phyloP scores from a whole-genome alignment of 2,888 invertebrate species.

The Liodrosophila aerea region DNA sequence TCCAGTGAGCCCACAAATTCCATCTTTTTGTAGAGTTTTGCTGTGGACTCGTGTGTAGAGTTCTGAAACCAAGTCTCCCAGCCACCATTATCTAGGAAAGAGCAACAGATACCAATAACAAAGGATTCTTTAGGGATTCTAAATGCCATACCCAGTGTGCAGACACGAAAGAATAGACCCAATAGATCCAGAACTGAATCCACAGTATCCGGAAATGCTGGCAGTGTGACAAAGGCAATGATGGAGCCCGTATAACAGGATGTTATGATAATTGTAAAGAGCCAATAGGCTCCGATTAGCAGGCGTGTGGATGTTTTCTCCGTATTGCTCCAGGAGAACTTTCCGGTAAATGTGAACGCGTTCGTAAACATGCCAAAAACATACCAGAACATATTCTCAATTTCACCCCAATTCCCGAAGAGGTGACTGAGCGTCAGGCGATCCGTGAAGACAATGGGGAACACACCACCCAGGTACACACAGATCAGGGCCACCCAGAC shows the following conservation, averaged over 20 bases:
- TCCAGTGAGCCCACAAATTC: conserved; percentile 87
- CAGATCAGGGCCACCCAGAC: conserved; percentile 90
- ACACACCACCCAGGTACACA: conserved; percentile 88
- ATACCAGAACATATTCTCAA: conserved; percentile 94
- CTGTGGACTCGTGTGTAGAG: conserved; percentile 86
- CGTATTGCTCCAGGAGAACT: conserved; percentile 88
- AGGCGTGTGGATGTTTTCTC: conserved; percentile 88
- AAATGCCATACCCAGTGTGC: conserved; percentile 88
- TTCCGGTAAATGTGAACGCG: conserved; percentile 88
- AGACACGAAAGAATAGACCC: conserved; percentile 87
- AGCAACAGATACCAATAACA: neutral
- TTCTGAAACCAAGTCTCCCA: conserved; percentile 90
- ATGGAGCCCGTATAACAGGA: conserved; percentile 93
- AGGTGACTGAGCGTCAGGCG: conserved; percentile 87
- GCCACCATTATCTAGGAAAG: conserved; percentile 86
- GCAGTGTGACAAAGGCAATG: conserved; percentile 91
- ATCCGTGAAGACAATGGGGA: conserved; percentile 89
- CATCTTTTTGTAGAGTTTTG: conserved; percentile 86
- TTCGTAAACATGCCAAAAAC: conserved; percentile 93
- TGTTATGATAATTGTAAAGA: conserved; percentile 92
- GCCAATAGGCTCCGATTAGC: conserved; percentile 90
- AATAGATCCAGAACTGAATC: conserved; percentile 87
- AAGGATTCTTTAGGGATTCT: neutral
- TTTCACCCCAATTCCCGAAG: conserved; percentile 87
- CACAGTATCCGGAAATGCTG: conserved; percentile 88